These are phyloP conservation scores for Muntiacus muntjak DNA, from an alignment of 2,113 vertebrate species.

Conservation along the genomic window DNA sequence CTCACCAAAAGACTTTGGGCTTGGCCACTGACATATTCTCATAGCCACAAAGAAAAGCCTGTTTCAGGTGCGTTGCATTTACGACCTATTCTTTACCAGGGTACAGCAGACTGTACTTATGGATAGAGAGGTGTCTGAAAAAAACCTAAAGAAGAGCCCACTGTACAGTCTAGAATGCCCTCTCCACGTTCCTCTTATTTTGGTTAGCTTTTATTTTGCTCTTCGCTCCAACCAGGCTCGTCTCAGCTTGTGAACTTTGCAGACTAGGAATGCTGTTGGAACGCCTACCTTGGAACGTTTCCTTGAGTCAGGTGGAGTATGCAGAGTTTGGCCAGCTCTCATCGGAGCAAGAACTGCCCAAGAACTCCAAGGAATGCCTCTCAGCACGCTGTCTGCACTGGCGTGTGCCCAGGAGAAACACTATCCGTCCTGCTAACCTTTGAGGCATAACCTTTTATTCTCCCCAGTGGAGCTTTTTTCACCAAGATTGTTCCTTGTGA, in stretches of 20 bases:
- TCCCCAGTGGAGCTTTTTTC: not conserved
- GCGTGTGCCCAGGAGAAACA: conserved; percentile 3
- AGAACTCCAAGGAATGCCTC: conserved; percentile 31
- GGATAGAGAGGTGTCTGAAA: not conserved
- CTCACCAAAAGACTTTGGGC: not conserved
- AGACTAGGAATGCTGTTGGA: conserved; percentile 33
- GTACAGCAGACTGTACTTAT: not conserved
- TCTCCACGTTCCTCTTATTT: not conserved
- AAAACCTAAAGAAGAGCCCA: not conserved
- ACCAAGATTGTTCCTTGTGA: not conserved
- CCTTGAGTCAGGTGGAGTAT: conserved; percentile 17
- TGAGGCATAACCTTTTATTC: not conserved
- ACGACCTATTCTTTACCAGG: not conserved
- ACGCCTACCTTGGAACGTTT: conserved; percentile 18
- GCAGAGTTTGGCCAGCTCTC: not conserved
- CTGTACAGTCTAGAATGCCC: not conserved
- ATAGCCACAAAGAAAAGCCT: not conserved
- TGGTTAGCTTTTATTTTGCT: not conserved
- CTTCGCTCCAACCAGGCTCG: not conserved
- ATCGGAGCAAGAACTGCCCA: not conserved
- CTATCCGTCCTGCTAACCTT: not conserved
- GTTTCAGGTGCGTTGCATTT: not conserved
- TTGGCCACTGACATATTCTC: not conserved
- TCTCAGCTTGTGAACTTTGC: conserved; percentile 24
- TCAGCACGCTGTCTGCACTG: not conserved